Base-by-base conservation (phyloP, 2,888 invertebrate species). In the Xanthia icteritia region DNA sequence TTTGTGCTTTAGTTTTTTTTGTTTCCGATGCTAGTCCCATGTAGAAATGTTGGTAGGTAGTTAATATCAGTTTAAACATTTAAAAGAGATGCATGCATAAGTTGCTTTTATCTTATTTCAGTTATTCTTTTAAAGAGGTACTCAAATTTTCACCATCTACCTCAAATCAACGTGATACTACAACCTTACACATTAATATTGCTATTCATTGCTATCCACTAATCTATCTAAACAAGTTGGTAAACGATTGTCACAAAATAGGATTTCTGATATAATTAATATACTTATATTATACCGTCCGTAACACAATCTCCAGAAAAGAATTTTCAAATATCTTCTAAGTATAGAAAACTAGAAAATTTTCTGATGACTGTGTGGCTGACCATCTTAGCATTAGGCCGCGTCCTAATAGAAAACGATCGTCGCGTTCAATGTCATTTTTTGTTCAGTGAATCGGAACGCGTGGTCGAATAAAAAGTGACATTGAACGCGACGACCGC, bases 201-300 rank as follows among this genome's bases (percentile, higher is more conserved):
- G 93, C 92, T 92, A 91, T 92, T 84, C 74, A 86, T 87, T 81
- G 78, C 87, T 77, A 89, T 77, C 15, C 56, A 82, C 88, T 88
- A 88, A 77, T 85, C 76, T 86, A 87, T 78, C 80, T 89, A 89
- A 85, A 88, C 74, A 87, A 87, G 86, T 90, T 89, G 82, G 90
- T 93, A 93, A 92, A 93, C 88, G 87, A 92, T 91, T 91, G 89
- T 94, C 94, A 92, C 91, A 94, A 93, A 94, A 94, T 94, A 94
- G 92, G 91, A 93, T 90, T 91, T 93, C 88, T 91, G 77, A 89
- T 88, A 84, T 79, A 73, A 81, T 85, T 86, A 84, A 84, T 89
- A 84, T 84, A 83, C 86, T 87, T 90, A 89, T 75, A 73, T 85
- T 88, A 88, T 87, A 82, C 31, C 51, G 82, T 81, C 73, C 66